Evolutionary conservation across 1,140 invertebrate genomes (phyloP).

Genomic region (Lepeophtheirus salmonis): DNA sequence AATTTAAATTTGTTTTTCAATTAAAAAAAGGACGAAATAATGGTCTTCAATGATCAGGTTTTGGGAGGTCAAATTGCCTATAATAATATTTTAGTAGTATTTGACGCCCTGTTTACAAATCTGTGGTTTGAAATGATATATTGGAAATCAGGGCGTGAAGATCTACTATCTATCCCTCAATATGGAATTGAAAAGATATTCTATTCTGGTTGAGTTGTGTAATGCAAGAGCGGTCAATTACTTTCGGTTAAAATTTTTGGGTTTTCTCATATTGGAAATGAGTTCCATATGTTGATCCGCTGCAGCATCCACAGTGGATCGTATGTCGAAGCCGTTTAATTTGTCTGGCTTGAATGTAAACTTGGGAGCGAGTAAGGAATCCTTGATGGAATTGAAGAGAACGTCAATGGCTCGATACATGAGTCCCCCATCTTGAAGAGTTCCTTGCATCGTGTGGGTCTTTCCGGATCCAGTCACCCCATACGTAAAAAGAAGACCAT

Average conservation of each 20-base stretch:
- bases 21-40: too few relatives aligned
- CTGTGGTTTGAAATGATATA: too few relatives aligned
- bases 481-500: conserved; percentile 81
- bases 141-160: too few relatives aligned
- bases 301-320: conserved; percentile 65
- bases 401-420: conserved; percentile 73
- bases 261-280: conserved; percentile 1
- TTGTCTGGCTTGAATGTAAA: conserved; percentile 78
- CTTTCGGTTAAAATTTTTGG: conserved; percentile 1
- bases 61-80: too few relatives aligned
- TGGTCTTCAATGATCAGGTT: too few relatives aligned
- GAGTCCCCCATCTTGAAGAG: conserved; percentile 50
- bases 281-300: conserved; percentile 42
- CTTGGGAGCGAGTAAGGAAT: conserved; percentile 43
- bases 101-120: too few relatives aligned
- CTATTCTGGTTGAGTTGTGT: conserved; percentile 10
- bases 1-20: too few relatives aligned
- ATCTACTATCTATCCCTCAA: conserved; percentile 24
- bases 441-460: conserved; percentile 79
- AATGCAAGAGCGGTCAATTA: background rate
- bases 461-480: conserved; percentile 89
- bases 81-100: too few relatives aligned
- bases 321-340: conserved; percentile 80
- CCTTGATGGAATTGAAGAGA: conserved; percentile 57
- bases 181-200: conserved; percentile 25